Conservation (phyloP, 1,140 invertebrate species). For the Arion vulgaris region DNA sequence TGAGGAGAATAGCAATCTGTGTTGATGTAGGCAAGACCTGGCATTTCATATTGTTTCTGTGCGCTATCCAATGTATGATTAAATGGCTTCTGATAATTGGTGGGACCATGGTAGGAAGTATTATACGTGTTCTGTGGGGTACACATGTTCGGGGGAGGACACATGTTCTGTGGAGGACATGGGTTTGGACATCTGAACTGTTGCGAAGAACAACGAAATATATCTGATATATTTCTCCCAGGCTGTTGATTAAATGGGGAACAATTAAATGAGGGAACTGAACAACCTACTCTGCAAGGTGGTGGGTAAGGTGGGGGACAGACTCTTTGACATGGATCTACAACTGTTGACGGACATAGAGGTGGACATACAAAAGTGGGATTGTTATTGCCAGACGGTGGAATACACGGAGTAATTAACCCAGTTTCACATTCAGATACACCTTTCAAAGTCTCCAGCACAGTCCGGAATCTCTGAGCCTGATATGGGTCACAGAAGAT, state of each 20-base stretch:
- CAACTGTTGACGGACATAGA: neutral
- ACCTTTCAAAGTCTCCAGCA: neutral
- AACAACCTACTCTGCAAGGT: neutral
- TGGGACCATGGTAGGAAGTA: no score
- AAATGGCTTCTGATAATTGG: no score
- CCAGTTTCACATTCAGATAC: neutral
- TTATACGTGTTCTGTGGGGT: no score
- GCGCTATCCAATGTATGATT: no score
- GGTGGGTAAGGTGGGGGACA: neutral
- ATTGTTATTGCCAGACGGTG: neutral
- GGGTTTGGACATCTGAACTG: no score
- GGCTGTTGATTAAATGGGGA: neutral
- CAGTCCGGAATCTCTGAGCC: slow-evolving; percentile 8
- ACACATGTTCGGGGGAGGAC: no score
- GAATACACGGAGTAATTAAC: neutral
- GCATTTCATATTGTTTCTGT: no score
- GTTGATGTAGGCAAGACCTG: no score
- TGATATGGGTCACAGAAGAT: slow-evolving; percentile 31
- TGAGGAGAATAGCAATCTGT: no score
- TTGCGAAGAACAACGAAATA: no score
- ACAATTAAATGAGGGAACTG: neutral
- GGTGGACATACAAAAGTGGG: neutral
- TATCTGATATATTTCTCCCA: no score
- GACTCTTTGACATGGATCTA: neutral
- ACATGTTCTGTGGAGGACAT: no score